Conservation (phyloP, 2,797 vertebrate genomes). For the Microctenopoma stevenorrisi region DNA sequence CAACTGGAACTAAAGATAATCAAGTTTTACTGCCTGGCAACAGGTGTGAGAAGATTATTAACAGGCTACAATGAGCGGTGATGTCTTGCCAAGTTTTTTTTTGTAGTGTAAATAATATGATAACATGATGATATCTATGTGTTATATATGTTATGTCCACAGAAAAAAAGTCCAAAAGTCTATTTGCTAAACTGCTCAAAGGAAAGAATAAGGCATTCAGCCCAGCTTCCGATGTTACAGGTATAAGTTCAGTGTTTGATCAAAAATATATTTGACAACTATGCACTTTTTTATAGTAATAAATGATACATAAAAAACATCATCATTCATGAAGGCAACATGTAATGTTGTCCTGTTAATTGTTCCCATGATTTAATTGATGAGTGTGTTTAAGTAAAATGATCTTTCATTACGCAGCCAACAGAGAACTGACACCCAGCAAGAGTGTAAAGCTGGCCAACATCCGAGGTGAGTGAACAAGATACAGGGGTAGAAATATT, state of each 20-base stretch:
- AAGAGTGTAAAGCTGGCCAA: conserved; percentile 43
- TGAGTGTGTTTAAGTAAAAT: conserved; percentile 7
- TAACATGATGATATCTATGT: no score
- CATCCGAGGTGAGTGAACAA: conserved; percentile 51
- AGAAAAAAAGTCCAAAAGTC: conserved; percentile 60
- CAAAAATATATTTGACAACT: not conserved
- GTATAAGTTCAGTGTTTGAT: conserved; percentile 36
- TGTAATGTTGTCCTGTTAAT: not conserved
- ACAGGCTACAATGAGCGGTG: conserved; percentile 17
- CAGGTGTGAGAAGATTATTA: conserved; percentile 37
- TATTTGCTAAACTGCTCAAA: conserved; percentile 62
- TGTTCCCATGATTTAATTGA: not conserved
- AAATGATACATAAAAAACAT: not conserved
- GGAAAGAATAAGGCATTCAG: conserved; percentile 63
- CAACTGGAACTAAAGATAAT: not conserved
- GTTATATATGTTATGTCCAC: conserved; percentile 4
- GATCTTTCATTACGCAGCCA: conserved; percentile 24
- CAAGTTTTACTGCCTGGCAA: conserved; percentile 1
- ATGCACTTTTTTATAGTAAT: not conserved
- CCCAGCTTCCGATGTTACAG: conserved; percentile 32
- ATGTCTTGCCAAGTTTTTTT: conserved; percentile 19
- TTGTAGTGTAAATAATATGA: not conserved
- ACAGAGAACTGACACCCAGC: conserved; percentile 41
- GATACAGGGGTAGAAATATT: not conserved
- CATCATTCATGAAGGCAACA: not conserved